Evolutionary conservation across 2,888 invertebrate species (phyloP).

Genomic region (Doris montereyensis): DNA sequence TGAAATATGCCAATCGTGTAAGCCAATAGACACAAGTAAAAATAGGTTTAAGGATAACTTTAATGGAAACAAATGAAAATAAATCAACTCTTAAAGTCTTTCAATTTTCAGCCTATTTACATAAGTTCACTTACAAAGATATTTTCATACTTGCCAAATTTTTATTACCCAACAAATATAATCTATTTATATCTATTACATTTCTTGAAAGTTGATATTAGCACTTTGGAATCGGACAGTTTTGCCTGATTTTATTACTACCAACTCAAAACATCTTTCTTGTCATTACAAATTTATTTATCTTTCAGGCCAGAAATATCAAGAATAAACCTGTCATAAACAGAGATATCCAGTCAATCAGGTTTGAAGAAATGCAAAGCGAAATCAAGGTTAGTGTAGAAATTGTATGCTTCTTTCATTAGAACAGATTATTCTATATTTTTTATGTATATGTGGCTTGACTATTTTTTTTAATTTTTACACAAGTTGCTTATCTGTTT

Average conservation of each 20-base stretch:
- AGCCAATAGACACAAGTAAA: constrained; percentile 38
- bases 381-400: constrained; percentile 70
- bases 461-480: neutral
- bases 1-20: constrained; percentile 73
- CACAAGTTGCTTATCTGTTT: neutral
- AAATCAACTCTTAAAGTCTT: neutral
- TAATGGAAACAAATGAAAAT: too few species aligned
- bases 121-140: too few species aligned
- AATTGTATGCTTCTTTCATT: too few species aligned
- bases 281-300: neutral
- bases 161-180: too few species aligned
- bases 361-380: constrained; percentile 73
- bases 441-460: too few species aligned
- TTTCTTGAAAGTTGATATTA: neutral
- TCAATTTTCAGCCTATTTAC: neutral
- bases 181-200: too few species aligned
- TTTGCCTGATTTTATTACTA: too few species aligned
- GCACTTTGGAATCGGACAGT: neutral
- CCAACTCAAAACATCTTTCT: neutral
- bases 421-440: too few species aligned
- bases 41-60: too few species aligned
- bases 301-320: constrained; percentile 65
- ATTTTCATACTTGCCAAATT: too few species aligned
- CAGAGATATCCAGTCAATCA: constrained; percentile 70
- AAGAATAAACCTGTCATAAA: constrained; percentile 73